Base-by-base conservation (phyloP, 2,888 invertebrate genomes). In the Metacarcinus magister region DNA sequence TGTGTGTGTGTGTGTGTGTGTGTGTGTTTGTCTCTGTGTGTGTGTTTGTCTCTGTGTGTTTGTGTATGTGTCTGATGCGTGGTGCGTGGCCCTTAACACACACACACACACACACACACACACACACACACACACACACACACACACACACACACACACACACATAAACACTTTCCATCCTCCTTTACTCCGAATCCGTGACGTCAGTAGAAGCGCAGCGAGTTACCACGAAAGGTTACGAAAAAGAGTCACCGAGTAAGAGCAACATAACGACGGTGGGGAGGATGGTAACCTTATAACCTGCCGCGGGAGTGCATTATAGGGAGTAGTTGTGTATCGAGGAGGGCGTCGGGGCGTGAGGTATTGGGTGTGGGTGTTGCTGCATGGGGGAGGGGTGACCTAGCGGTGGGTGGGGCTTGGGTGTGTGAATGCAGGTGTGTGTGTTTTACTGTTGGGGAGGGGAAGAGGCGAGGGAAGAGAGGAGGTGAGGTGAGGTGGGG, bases 61-160 rank as follows among this genome's bases (percentile, higher is more conserved):
- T n/a, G n/a, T n/a, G n/a, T n/a, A n/a, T n/a, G n/a, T n/a, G n/a
- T n/a, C n/a, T n/a, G n/a, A n/a, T n/a, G n/a, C n/a, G n/a, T n/a
- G n/a, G n/a, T n/a, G n/a, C n/a, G n/a, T n/a, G n/a, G n/a, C n/a
- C n/a, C n/a, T 67, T n/a, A 1, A 5, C 2, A 67, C 67, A 5
- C 67, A 67, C 67, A 67, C 67, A n/a, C 67, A 67, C 67, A 67
- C 67, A n/a, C 67, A 67, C 67, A 67, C 67, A n/a, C 67, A 67
- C 67, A 67, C 67, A n/a, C 67, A 67, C 67, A 67, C 67, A n/a
- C 67, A 67, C 32, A 32, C 32, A 32, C 46, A 46, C 46, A 67
- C 67, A n/a, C 67, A 67, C 67, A 67, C 67, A n/a, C 67, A 67
- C 67, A 23, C 23, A 0, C 7, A 5, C 67, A 16, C 23, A 10